Evolutionary conservation across 2,113 vertebrate genomes (phyloP).

Genomic region (Macheiramphus alcinus): DNA sequence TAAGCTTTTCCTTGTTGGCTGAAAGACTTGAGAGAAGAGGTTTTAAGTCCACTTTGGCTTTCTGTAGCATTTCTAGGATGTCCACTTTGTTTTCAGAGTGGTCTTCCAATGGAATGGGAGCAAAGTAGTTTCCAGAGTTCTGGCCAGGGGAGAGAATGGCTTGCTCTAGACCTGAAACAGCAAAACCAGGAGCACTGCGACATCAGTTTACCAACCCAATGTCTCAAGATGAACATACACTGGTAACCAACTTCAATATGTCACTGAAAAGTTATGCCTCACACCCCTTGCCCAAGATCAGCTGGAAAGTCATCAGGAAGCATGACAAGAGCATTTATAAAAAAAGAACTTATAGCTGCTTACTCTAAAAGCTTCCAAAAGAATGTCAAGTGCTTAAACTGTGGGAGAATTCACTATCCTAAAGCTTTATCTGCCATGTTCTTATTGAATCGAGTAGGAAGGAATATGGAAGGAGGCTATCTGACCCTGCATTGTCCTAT

Average conservation of each 20-base stretch:
- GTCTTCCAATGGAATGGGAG: conserved; percentile 91
- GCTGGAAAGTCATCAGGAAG: background rate
- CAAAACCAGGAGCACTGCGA: conserved; percentile 68
- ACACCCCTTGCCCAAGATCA: background rate
- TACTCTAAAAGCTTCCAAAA: background rate
- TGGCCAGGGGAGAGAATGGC: conserved; percentile 84
- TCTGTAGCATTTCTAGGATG: conserved; percentile 95
- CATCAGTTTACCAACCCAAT: conserved; percentile 54
- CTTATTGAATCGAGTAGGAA: background rate
- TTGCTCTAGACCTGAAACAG: conserved; percentile 84
- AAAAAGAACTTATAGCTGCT: background rate
- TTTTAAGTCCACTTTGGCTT: conserved; percentile 97
- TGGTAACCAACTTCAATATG: background rate
- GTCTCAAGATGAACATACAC: conserved; percentile 15
- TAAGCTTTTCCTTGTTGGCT: conserved; percentile 94
- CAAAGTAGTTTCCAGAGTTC: conserved; percentile 89
- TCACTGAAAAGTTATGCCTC: background rate
- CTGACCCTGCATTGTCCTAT: background rate
- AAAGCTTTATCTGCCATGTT: background rate
- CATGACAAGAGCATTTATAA: background rate
- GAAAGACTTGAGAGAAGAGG: conserved; percentile 93
- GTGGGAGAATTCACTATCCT: background rate
- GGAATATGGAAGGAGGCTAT: background rate
- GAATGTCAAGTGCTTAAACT: background rate
- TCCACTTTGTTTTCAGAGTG: conserved; percentile 93